Evolutionary conservation across 2,888 invertebrate genomes (phyloP), one percentile per base, ranked within the genome.

Genomic region (Acronicta psi): DNA sequence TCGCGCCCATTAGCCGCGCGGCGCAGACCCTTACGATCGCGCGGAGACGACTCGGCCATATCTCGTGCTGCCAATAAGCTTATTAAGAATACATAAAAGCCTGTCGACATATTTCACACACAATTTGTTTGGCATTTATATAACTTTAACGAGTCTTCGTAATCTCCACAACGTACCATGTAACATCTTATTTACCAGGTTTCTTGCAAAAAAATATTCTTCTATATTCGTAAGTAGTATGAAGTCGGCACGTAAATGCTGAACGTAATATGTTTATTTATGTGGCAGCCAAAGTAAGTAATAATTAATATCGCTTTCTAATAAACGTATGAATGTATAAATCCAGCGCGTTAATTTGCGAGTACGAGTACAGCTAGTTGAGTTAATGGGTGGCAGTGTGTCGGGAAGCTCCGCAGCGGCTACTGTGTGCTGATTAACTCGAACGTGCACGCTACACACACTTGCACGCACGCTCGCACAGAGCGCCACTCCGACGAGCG

Each of bases 341-440:
- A 46, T 8, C 23, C 6, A 16, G 3, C 7, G 34, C n/a, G 34
- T 34, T 34, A 34, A 56, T 36, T 23, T 5, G 18, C 18, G 6
- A 23, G 20, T 45, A 2, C 18, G 6, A 23, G 20, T 45, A 2
- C 18, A 14, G 38, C 38, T 18, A n/a, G 37, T 16, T 16, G 29
- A 54, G 16, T 38, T 54, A 62, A 54, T 62, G 54, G 36, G 34
- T 50, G 20, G 25, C 49, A 50, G n/a, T 41, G n/a, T 31, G 63
- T 54, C n/a, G 31, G 38, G 53, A 54, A 55, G 49, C 69, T 29
- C 45, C 23, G 42, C 11, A 36, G 52, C 25, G 50, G 14, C 16
- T 16, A 23, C 17, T 31, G 46, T 25, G 13, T 46, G 50, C 55
- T 65, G 50, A 65, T 69, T 69, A 66, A 51, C 42, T 65, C n/a